Evolutionary conservation across 1,140 invertebrate genomes (phyloP).

Genomic region (Thalassaphorura encarpata): DNA sequence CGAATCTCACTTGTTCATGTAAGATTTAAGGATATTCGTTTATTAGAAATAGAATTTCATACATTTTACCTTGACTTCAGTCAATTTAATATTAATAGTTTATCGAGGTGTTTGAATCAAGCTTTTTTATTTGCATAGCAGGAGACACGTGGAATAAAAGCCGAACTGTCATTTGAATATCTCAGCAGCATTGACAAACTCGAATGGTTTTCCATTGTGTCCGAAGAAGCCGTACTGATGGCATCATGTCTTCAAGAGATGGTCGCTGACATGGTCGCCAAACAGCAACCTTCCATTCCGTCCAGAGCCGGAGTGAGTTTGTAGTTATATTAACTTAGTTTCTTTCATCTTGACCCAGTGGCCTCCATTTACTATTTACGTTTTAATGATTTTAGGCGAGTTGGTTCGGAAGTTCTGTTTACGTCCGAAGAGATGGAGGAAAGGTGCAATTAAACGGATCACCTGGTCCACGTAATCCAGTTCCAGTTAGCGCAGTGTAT

Average conservation of each 20-base stretch:
- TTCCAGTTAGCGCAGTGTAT: slow-evolving; percentile 21
- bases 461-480: slow-evolving; percentile 25
- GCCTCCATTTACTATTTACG: background rate
- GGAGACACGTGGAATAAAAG: slow-evolving; percentile 25
- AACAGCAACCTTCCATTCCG: slow-evolving; percentile 46
- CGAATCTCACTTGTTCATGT: slow-evolving; percentile 76
- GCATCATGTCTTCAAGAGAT: slow-evolving; percentile 88
- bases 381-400: background rate
- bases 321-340: background rate
- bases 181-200: slow-evolving; percentile 81
- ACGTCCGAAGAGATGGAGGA: slow-evolving; percentile 24
- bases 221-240: slow-evolving; percentile 86
- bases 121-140: background rate
- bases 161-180: slow-evolving; percentile 90
- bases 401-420: slow-evolving; percentile 12
- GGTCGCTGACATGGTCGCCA: slow-evolving; percentile 84
- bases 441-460: slow-evolving; percentile 25
- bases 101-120: background rate
- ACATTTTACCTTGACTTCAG: slow-evolving; percentile 7
- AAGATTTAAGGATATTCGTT: slow-evolving; percentile 38
- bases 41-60: slow-evolving; percentile 9
- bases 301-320: slow-evolving; percentile 38
- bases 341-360: background rate
- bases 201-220: slow-evolving; percentile 83
- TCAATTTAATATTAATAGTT: background rate